Base-by-base conservation (phyloP, 1,140 invertebrate genomes). In the Pollicipes pollicipes region DNA sequence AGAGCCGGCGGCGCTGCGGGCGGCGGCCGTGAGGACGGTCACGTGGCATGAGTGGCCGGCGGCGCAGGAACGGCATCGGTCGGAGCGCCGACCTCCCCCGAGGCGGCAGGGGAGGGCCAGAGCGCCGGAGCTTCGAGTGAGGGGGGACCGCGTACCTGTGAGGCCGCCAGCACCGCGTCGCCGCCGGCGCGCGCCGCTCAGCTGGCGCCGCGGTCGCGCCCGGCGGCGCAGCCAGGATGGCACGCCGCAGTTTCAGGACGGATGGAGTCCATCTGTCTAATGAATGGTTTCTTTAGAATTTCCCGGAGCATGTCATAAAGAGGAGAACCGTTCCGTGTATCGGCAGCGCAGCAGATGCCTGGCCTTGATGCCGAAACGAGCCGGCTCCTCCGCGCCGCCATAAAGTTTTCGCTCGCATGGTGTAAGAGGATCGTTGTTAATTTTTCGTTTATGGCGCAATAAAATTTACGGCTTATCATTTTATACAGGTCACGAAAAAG, bases 401-500 rank as follows among this genome's bases (percentile, higher is more conserved):
- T 58, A 58, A 58, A 58, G 6, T 24, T 10, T 58, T 21, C 45
- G 45, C 45, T 24, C 45, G 45, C 2, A 24, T 3, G 10, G 45
- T 21, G 45, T 58, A 10, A 10, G 45, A 58, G 10, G 45, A 58
- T 58, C 45, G 45, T 58, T 58, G 45, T 58, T 58, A 58, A 58
- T 58, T 58, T 58, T 58, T 58, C 45, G 13, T 58, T 58, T 58
- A 58, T 58, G 45, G 45, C 2, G 13, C 45, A 58, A 58, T 58
- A 58, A 58, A 58, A 58, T 58, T 58, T 58, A 58, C 45, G 45
- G 17, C 45, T 58, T 58, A 58, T 58, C 45, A 58, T 58, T 58
- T 58, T 58, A 58, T 58, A 58, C 45, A 58, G 45, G 45, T 58
- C 45, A 58, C 45, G 45, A 58, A 58, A 58, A 58, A 58, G 45